Evolutionary conservation across 2,113 vertebrate species (phyloP), one percentile per base, ranked within the genome.

Genomic region (Myotis yumanensis): DNA sequence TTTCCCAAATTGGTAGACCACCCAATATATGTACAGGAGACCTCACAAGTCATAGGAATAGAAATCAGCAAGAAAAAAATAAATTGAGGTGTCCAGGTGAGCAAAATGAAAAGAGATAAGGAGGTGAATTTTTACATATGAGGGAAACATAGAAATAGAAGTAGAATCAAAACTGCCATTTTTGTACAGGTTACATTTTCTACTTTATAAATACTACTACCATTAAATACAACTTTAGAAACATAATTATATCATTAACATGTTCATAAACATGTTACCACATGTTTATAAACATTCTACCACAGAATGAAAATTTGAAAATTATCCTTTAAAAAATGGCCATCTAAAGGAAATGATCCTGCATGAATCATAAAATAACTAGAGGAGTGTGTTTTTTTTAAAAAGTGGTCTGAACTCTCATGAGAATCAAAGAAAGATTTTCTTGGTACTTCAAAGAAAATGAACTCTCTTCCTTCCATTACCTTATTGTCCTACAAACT

Each of bases 11-110:
- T 86, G 62, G 54, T 69, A 86, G 52, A 22, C 79, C 40, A 46
- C 72, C 93, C 59, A 84, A 72, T 94, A 90, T 30, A 87, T 72
- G 22, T 71, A 59, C 52, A 79, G 66, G 71, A 92, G 64, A 80
- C 35, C 28, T 83, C 95, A 30, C 69, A 88, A 86, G 72, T 92
- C 77, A 79, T 3, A 66, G 43, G 52, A 85, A 86, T 62, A 10
- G 51, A 90, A 96, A 96, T 85, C 6, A 71, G 75, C 18, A 89
- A 89, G 83, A 85, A 87, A 79, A 92, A 94, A 80, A 57, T 86
- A 85, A 88, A 51, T 46, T 89, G 22, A 89, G 8, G 15, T 92
- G 2, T 52, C 80, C n/a, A 86, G 86, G 30, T 87, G 3, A 88
- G 15, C 86, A 51, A 94, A 86, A 75, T 77, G 48, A 64, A 93